Evolutionary conservation across 1,140 invertebrate species (phyloP).

Genomic region (Drosophila lacertosa): DNA sequence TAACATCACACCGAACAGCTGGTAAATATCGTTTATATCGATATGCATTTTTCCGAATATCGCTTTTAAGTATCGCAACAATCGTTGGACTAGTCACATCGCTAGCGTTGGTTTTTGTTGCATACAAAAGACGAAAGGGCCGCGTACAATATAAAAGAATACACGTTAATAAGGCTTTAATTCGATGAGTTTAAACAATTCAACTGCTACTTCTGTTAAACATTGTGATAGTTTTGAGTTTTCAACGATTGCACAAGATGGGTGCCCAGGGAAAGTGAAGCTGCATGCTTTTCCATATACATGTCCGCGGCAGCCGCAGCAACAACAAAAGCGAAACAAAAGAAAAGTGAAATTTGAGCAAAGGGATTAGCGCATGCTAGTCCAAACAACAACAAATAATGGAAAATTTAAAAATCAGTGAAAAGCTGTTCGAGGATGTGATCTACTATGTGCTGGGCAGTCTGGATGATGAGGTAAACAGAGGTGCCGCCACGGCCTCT

Average conservation of each 20-base stretch:
- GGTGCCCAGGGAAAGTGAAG: constrained; percentile 26
- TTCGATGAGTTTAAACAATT: constrained; percentile 40
- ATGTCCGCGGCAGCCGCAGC: constrained; percentile 55
- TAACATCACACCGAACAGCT: constrained; percentile 4
- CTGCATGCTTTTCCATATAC: constrained; percentile 44
- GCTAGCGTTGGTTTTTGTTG: constrained; percentile 50
- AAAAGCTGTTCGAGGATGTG: constrained; percentile 76
- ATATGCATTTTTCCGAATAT: constrained; percentile 3
- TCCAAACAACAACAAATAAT: constrained; percentile 49
- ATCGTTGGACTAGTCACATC: constrained; percentile 10
- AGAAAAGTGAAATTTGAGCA: constrained; percentile 67
- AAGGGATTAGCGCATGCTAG: constrained; percentile 37
- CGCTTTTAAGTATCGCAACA: neutral
- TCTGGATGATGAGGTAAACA: constrained; percentile 78
- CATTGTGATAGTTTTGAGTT: constrained; percentile 32
- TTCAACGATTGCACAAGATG: neutral
- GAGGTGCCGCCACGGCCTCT: neutral
- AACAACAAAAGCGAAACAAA: constrained; percentile 67
- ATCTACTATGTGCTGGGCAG: constrained; percentile 76
- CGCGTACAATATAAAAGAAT: constrained; percentile 32
- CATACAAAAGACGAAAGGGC: constrained; percentile 37
- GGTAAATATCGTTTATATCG: constrained; percentile 5
- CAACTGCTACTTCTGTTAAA: constrained; percentile 35
- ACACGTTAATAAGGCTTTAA: constrained; percentile 5
- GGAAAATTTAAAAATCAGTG: constrained; percentile 77